These are phyloP conservation scores for Cataglyphis livida DNA, from an alignment of 2,888 invertebrate genomes.

Conservation along the genomic window DNA sequence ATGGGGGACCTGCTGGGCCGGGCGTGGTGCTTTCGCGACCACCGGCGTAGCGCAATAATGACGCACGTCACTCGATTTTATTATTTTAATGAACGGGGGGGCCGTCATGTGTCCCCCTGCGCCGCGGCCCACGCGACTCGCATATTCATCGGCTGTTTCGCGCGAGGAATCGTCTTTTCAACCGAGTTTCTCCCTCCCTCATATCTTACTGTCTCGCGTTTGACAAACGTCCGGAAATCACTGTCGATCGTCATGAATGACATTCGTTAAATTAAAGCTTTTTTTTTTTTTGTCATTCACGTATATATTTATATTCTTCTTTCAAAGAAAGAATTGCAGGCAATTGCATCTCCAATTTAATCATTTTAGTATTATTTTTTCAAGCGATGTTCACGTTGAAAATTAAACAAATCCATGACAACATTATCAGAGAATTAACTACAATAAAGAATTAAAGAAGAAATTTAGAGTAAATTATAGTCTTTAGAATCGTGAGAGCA, in stretches of 20 bases:
- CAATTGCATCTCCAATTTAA: background rate
- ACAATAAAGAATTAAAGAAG: background rate
- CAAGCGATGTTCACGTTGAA: background rate
- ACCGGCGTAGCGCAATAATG: slow-evolving; percentile 82
- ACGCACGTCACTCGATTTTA: slow-evolving; percentile 83
- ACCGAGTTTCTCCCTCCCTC: background rate
- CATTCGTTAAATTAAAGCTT: background rate
- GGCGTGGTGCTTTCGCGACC: slow-evolving; percentile 67
- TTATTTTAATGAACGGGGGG: slow-evolving; percentile 80
- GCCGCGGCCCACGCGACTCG: slow-evolving; percentile 80
- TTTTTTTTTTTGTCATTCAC: background rate
- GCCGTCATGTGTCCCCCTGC: slow-evolving; percentile 49
- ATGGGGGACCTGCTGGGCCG: slow-evolving; percentile 53
- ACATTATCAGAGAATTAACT: background rate
- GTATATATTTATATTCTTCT: too few species aligned
- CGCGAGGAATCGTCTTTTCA: slow-evolving; percentile 66
- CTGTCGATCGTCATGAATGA: background rate
- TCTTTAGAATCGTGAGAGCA: background rate
- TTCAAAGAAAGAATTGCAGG: too few species aligned
- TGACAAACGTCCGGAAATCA: background rate
- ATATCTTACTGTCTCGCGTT: background rate
- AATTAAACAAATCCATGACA: background rate
- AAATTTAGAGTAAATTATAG: background rate
- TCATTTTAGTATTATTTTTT: background rate
- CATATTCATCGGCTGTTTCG: slow-evolving; percentile 76